Evolutionary conservation across 1,140 invertebrate genomes (phyloP), one percentile per base, ranked within the genome.

Genomic region (Apis laboriosa): DNA sequence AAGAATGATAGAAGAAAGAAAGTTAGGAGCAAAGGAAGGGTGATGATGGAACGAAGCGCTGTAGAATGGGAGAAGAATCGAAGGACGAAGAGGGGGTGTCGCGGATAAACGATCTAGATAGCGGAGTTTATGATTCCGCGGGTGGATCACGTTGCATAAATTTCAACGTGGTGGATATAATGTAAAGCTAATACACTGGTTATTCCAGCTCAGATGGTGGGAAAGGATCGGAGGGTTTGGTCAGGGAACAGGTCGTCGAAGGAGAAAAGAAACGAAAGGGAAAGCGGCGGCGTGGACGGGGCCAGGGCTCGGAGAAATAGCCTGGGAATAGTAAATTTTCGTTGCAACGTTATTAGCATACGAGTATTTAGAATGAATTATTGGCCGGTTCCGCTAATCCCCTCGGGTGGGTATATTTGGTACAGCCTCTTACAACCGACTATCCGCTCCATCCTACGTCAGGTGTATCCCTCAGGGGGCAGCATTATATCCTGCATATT

Each of bases 281-380:
- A 66, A 19, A 67, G 12, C 51, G 34, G 19, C n/a, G 43, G 56
- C 13, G 34, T 43, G 17, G 53, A 49, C 7, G 61, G 55, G 34
- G 61, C 49, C 55, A 77, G 53, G 34, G n/a, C 58, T 49, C 24
- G 49, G 51, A 68, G 78, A 87, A 90, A 87, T 80, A 87, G 83
- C 88, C 79, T 74, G 87, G 89, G 86, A 91, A 92, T 90, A 91
- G 89, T 91, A 91, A 92, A 92, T 92, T 92, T 90, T 87, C 82
- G 81, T 87, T 89, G 82, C 86, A 82, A 61, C 83, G 90, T 92
- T 92, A 92, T 92, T 92, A 92, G 91, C 92, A 91, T 91, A 92
- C 90, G 86, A 90, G 90, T 92, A 92, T 92, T 92, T 93, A 89
- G 88, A 93, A 91, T 92, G 92, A 92, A 88, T 93, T 92, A 92